A percentile compares a stretch with the other conserved stretches of the same genome.
Conservation (phyloP, 1,140 invertebrate genomes). For the Apis mellifera region Amel_HAv3.1 CM009933.2:5779001-5779500, state of each 20-base stretch:
- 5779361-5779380: constrained; percentile 1
- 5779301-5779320: neutral
- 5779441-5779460: constrained; percentile 44
- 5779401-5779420: neutral
- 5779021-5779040: no score
- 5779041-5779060: no score
- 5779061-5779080: no score
- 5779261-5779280: neutral
- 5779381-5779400: constrained; percentile 4
- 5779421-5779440: constrained; percentile 35
- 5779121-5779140: no score
- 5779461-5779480: constrained; percentile 53
- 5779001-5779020: no score
- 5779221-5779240: neutral
- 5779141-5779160: no score
- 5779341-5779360: constrained; percentile 46
- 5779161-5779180: no score
- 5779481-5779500: constrained; percentile 3
- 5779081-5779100: no score
- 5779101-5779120: no score
- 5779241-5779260: neutral
- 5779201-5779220: no score
- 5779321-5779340: constrained; percentile 29
- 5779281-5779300: constrained; percentile 4
- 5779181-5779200: neutral